Conservation (phyloP, 1,140 invertebrate genomes). For the Brachionus calyciflorus region DNA sequence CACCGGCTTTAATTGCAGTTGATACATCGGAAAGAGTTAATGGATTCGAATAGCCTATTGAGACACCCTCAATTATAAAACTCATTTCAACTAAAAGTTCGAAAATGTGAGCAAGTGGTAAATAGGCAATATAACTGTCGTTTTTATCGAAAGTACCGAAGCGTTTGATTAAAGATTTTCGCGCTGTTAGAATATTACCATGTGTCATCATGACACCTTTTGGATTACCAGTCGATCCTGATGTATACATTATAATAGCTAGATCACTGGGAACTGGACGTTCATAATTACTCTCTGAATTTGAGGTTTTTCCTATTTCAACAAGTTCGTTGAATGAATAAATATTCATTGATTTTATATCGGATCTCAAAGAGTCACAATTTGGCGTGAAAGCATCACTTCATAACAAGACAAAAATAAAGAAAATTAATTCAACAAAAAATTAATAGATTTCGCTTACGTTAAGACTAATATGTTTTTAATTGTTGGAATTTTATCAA, state of each 20-base stretch:
- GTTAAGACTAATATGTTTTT: slow-evolving; percentile 23
- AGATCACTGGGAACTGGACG: slow-evolving; percentile 51
- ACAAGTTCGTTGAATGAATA: not conserved
- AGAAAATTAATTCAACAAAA: not conserved
- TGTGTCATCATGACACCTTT: slow-evolving; percentile 71
- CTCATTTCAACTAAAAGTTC: slow-evolving; percentile 73
- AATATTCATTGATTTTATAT: not conserved
- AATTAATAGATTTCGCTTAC: not conserved
- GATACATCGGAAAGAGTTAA: slow-evolving; percentile 88
- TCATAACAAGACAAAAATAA: not conserved
- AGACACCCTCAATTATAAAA: slow-evolving; percentile 71
- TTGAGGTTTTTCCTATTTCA: slow-evolving; percentile 4
- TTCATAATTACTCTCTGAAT: not conserved
- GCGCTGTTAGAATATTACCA: slow-evolving; percentile 78
- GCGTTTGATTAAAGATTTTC: not conserved
- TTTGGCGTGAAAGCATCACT: not conserved
- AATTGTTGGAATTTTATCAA: slow-evolving; percentile 18
- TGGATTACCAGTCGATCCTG: slow-evolving; percentile 60
- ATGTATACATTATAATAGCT: slow-evolving; percentile 62
- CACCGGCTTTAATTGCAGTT: slow-evolving; percentile 87
- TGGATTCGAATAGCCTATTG: slow-evolving; percentile 92
- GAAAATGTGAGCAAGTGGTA: slow-evolving; percentile 94
- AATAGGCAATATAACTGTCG: slow-evolving; percentile 80
- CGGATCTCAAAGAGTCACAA: not conserved
- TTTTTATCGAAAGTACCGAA: slow-evolving; percentile 67